phyloP scores from a whole-genome alignment of 2,113 vertebrate genomes.

The Aythya baeri region DNA sequence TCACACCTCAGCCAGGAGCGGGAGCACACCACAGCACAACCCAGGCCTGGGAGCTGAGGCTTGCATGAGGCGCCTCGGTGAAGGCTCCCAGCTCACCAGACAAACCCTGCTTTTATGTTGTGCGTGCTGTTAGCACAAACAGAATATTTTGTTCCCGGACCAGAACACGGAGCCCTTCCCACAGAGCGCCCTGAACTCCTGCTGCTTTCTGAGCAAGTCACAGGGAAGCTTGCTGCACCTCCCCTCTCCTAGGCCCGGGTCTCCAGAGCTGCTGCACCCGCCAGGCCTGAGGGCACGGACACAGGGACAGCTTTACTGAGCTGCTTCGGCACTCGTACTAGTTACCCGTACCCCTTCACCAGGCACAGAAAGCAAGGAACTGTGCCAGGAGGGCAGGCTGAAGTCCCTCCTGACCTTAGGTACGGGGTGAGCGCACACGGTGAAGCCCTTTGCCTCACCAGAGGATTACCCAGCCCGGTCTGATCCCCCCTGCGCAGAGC shows the following conservation, averaged over 20 bases:
- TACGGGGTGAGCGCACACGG: fast-evolving
- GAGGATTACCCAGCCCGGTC: background rate
- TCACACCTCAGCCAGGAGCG: too few relatives aligned
- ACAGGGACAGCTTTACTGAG: background rate
- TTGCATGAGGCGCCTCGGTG: background rate
- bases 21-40: too few relatives aligned
- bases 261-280: background rate
- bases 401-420: background rate
- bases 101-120: background rate
- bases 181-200: background rate
- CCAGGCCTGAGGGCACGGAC: background rate
- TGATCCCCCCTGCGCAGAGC: background rate
- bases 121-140: background rate
- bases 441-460: background rate
- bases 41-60: background rate
- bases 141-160: slow-evolving; percentile 26
- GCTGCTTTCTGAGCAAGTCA: background rate
- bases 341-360: fast-evolving
- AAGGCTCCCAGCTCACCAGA: background rate
- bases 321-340: background rate
- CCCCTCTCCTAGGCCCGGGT: background rate
- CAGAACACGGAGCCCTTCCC: slow-evolving; percentile 33
- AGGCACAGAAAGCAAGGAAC: background rate
- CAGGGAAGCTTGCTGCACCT: background rate
- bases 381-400: background rate